A percentile compares a stretch with the other conserved stretches of the same genome.
phyloP scores from a whole-genome alignment of 2,888 invertebrate genomes.

The Tetragonisca angustula region DNA sequence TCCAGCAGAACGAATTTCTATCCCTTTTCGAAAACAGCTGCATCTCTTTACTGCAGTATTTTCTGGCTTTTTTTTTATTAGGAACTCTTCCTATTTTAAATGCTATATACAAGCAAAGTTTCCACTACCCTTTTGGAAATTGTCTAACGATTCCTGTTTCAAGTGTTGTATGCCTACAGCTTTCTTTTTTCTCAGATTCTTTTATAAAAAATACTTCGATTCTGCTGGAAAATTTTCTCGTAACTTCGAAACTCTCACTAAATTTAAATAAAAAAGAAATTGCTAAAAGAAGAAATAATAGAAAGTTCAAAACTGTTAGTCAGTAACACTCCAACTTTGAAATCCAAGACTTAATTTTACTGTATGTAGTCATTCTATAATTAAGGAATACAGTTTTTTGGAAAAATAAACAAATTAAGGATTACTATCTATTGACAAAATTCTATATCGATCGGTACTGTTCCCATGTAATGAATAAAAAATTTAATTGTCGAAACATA shows the following conservation, averaged over 20 bases:
- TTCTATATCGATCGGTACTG: too few species aligned
- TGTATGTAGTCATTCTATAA: not conserved
- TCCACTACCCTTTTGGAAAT: not conserved
- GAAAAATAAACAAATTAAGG: not conserved
- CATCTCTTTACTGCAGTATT: conserved; percentile 38
- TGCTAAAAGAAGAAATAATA: not conserved
- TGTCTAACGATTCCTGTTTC: not conserved
- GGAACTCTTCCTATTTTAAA: conserved; percentile 10
- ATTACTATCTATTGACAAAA: too few species aligned
- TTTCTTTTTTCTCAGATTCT: too few species aligned
- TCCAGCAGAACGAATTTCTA: conserved; percentile 15
- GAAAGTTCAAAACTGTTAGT: not conserved
- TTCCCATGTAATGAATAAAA: not conserved
- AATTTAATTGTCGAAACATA: conserved; percentile 12
- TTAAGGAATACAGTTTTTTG: not conserved
- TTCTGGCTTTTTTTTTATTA: conserved; percentile 22
- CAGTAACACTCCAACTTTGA: not conserved
- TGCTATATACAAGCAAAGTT: not conserved
- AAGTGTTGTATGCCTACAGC: too few species aligned
- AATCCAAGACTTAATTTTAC: not conserved
- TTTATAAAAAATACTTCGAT: too few species aligned
- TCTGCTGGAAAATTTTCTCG: not conserved
- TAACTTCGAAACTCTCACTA: not conserved
- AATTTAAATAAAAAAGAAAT: not conserved
- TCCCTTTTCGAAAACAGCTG: conserved; percentile 48